phyloP scores from a whole-genome alignment of 2,113 vertebrate genomes.

The Andinoacara biseriatus region DNA sequence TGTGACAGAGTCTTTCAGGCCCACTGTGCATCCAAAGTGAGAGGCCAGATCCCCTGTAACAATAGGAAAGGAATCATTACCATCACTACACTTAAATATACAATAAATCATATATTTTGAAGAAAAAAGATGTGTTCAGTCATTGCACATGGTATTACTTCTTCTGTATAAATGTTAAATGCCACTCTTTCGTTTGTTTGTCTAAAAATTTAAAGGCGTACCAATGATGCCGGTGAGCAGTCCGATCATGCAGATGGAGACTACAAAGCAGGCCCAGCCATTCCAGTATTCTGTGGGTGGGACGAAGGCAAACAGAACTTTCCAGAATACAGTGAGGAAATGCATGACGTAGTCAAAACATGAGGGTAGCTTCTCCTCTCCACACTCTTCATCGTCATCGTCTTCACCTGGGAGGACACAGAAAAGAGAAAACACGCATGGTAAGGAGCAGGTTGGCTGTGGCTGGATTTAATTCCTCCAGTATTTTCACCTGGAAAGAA shows the following conservation, averaged over 20 bases:
- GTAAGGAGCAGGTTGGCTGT: background rate
- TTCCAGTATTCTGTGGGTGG: conserved; percentile 99
- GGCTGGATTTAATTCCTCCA: background rate
- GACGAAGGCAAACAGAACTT: conserved; percentile 98
- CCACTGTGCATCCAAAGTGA: conserved; percentile 98
- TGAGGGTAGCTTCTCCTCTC: conserved; percentile 98
- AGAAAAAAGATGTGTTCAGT: background rate
- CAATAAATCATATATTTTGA: background rate
- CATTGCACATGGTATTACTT: background rate
- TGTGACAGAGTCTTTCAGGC: conserved; percentile 97
- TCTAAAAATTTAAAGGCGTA: background rate
- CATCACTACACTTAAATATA: background rate
- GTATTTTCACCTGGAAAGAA: background rate
- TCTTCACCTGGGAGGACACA: conserved; percentile 80
- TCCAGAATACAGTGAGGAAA: conserved; percentile 99
- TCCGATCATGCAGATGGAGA: conserved; percentile 98
- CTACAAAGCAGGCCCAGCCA: conserved; percentile 97
- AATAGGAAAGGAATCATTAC: background rate
- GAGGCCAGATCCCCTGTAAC: conserved; percentile 90
- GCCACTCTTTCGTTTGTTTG: background rate
- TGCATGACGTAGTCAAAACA: conserved; percentile 99
- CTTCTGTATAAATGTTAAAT: background rate
- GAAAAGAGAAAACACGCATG: background rate
- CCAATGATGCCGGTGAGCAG: conserved; percentile 94
- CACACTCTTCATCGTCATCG: conserved; percentile 95